Evolutionary conservation across 2,888 invertebrate species (phyloP).

Genomic region (Leptopilina drosophilae): DNA sequence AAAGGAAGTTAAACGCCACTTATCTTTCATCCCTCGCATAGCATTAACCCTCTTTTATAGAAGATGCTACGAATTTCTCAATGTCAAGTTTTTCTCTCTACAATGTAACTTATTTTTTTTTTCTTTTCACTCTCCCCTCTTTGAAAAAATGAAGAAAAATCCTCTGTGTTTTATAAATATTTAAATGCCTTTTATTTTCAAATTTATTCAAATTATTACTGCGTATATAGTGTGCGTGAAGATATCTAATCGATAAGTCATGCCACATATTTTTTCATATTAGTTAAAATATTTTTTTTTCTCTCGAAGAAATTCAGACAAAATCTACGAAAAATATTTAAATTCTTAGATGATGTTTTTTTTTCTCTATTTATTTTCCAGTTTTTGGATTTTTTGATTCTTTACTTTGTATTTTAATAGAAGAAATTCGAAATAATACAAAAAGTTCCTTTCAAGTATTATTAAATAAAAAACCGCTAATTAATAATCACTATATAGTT

Average conservation of each 20-base stretch:
- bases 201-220: not conserved
- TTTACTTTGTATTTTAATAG: no score
- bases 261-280: no score
- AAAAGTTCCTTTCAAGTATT: no score
- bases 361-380: no score
- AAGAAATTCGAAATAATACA: no score
- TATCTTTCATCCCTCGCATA: conserved; percentile 15
- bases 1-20: not conserved
- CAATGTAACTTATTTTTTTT: not conserved
- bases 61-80: not conserved
- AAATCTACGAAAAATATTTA: no score
- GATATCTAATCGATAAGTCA: not conserved
- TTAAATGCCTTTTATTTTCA: not conserved
- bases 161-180: not conserved
- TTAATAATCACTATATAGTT: no score
- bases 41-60: not conserved
- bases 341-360: no score
- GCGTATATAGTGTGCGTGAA: not conserved
- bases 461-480: no score
- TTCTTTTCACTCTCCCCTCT: not conserved
- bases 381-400: no score
- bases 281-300: no score
- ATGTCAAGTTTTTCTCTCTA: not conserved
- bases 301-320: no score
- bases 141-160: not conserved